Conservation (phyloP, 2,797 vertebrate genomes). For the Falco columbarius region DNA sequence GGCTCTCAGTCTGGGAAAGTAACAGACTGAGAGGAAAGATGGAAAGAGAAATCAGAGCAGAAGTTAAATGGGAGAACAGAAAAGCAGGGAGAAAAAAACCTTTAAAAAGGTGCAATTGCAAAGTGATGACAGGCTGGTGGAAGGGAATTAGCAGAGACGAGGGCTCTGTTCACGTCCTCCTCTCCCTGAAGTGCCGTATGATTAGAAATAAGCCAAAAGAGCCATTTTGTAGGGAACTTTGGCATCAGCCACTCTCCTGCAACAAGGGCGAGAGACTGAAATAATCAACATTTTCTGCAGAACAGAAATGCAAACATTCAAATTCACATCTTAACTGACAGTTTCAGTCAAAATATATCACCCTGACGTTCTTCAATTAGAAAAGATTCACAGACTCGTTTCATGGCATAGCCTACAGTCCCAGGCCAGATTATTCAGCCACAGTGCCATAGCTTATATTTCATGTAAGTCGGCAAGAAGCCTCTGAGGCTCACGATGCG, state of each 20-base stretch:
- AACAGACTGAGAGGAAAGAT: slow-evolving; percentile 29
- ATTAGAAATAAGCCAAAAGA: slow-evolving; percentile 44
- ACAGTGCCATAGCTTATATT: neutral
- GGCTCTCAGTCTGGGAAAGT: neutral
- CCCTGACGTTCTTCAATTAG: neutral
- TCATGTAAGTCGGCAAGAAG: neutral
- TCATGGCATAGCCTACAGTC: neutral
- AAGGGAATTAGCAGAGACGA: slow-evolving; percentile 32
- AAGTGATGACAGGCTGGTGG: slow-evolving; percentile 60
- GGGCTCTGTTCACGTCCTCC: slow-evolving; percentile 10
- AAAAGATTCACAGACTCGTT: slow-evolving; percentile 8
- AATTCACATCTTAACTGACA: slow-evolving; percentile 37
- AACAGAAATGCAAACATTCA: slow-evolving; percentile 47
- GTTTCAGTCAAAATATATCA: slow-evolving; percentile 61
- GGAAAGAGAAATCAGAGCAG: slow-evolving; percentile 29
- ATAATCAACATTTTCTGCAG: slow-evolving; percentile 23
- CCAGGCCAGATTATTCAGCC: neutral
- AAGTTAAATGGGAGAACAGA: slow-evolving; percentile 1
- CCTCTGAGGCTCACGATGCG: rapidly evolving
- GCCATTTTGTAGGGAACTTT: slow-evolving; percentile 36
- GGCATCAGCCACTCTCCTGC: neutral
- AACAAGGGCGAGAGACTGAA: slow-evolving; percentile 49
- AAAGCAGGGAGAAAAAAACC: neutral
- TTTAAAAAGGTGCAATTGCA: slow-evolving; percentile 26
- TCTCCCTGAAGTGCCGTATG: neutral